Evolutionary conservation across 2,888 invertebrate genomes (phyloP).

Genomic region (Molanna angustata): DNA sequence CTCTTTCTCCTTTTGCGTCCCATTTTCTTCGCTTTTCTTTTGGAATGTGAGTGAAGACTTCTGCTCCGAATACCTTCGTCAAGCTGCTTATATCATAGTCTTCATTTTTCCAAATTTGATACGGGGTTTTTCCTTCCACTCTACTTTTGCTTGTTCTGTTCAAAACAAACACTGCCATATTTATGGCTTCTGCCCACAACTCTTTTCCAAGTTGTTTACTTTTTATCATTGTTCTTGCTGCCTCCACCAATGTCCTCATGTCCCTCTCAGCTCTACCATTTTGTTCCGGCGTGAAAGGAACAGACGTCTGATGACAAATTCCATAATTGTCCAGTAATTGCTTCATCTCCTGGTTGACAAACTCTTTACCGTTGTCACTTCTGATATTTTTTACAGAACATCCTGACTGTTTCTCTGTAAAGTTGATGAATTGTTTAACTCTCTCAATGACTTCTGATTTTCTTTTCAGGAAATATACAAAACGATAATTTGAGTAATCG

Average conservation of each 20-base stretch:
- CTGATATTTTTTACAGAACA: neutral
- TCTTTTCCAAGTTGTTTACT: neutral
- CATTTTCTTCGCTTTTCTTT: neutral
- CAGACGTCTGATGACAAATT: neutral
- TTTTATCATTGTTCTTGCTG: neutral
- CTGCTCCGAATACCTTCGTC: neutral
- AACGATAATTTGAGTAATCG: neutral
- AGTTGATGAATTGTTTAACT: neutral
- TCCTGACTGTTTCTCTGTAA: neutral
- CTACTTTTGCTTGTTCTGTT: neutral
- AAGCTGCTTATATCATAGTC: neutral
- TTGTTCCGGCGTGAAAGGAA: neutral
- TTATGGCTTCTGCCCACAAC: neutral
- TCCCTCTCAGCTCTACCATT: neutral
- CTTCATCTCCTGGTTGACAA: neutral
- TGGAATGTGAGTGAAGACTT: neutral
- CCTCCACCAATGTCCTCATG: neutral
- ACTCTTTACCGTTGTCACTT: constrained; percentile 1
- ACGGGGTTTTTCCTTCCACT: neutral
- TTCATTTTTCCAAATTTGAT: neutral
- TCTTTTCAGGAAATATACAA: neutral
- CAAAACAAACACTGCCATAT: neutral
- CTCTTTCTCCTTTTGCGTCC: neutral
- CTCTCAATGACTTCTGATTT: neutral
- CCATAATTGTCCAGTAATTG: neutral